Base-by-base conservation (phyloP, 2,888 invertebrate genomes). In the Aphrophora alni region DNA sequence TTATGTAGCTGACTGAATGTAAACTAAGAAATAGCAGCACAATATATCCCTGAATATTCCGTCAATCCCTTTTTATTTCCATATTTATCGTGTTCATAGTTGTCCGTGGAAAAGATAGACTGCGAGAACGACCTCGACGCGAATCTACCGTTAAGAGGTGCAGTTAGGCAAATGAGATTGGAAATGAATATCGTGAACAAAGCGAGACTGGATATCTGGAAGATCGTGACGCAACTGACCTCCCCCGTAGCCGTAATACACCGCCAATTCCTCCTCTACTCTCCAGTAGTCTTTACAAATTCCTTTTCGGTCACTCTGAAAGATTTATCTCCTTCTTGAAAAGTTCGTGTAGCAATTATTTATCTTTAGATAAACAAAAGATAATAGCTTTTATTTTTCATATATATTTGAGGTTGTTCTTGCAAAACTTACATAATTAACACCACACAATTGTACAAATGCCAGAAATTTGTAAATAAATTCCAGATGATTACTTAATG, bases 121-220 rank as follows among this genome's bases (percentile, higher is more conserved):
- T 59, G 59, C 21, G 3, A 14, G 59, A 21, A 21, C 59, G 59
- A 59, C 59, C 59, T 59, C 59, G 59, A 21, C 21, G 59, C 59
- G 59, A 21, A 59, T 59, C 59, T 59, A 59, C 59, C 59, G 59
- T 59, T 59, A 21, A 59, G 59, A 59, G 59, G 59, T 14, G 59
- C 59, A 59, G 59, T 59, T 59, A 59, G 59, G 59, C 59, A 59
- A 59, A 59, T 59, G 59, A 59, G 59, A 59, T 59, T 59, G 59
- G 59, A 59, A 59, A 59, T 59, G 59, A 59, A 59, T 59, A 59
- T 59, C 59, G 59, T 59, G 59, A 59, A 59, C 59, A 59, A 59
- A 59, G 59, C 59, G 59, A 59, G 59, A 44, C 59, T 59, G 21
- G 59, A 10, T 59, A 59, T 59, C 59, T 59, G 21, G 59, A n/a